phyloP scores from a whole-genome alignment of 2,888 invertebrate genomes.

The Scrobipalpa costella region DNA sequence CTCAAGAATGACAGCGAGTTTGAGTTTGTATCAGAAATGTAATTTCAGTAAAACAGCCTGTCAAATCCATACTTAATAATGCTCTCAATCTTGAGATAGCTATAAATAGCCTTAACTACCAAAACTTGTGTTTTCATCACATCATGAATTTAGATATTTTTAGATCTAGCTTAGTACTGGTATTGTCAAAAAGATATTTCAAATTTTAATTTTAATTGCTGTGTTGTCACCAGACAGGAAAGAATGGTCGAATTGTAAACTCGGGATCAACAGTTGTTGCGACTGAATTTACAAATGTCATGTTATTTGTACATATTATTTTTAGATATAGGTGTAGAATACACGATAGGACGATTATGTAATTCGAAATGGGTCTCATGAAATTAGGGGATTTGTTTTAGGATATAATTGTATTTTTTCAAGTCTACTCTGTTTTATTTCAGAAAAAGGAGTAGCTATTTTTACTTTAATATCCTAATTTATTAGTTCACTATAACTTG shows the following conservation, averaged over 20 bases:
- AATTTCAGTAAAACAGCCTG: too few relatives aligned
- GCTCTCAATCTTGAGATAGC: too few relatives aligned
- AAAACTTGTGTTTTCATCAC: too few relatives aligned
- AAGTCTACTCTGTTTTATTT: too few relatives aligned
- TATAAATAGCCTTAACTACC: too few relatives aligned
- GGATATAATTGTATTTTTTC: not conserved
- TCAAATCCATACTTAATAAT: too few relatives aligned
- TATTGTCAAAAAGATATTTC: not conserved
- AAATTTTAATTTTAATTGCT: not conserved
- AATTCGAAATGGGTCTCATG: slow-evolving; percentile 11
- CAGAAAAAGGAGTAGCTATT: too few relatives aligned
- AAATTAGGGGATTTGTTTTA: slow-evolving; percentile 13
- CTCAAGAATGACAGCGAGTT: too few relatives aligned
- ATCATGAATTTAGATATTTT: too few relatives aligned
- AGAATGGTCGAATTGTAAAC: slow-evolving; percentile 1
- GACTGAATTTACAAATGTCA: slow-evolving; percentile 31
- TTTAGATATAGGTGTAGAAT: slow-evolving; percentile 19
- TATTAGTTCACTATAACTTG: not conserved
- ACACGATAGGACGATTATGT: not conserved
- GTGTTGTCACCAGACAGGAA: not conserved
- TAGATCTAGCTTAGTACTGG: too few relatives aligned
- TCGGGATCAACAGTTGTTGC: not conserved
- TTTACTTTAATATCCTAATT: not conserved
- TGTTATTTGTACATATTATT: slow-evolving; percentile 27
- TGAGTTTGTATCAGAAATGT: too few relatives aligned